A percentile compares a stretch with the other conserved stretches of the same genome.
Conservation (phyloP, 2,797 vertebrate species). For the Tokudaia tokunoshimensis region DNA sequence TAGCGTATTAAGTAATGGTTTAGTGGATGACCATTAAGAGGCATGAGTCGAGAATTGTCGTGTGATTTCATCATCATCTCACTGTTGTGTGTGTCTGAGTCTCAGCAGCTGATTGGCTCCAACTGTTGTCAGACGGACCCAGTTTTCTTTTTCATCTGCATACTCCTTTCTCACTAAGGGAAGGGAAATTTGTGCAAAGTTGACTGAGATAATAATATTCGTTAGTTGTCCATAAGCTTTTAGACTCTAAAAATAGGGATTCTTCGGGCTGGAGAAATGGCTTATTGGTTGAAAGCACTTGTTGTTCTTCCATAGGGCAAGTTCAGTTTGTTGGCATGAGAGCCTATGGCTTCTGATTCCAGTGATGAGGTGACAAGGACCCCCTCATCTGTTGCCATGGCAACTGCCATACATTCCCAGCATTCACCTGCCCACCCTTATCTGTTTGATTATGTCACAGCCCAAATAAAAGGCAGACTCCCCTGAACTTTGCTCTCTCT, state of each 20-base stretch:
- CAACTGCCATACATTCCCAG: too few species aligned
- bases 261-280: neutral
- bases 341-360: too few species aligned
- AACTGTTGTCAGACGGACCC: neutral
- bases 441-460: too few species aligned
- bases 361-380: too few species aligned
- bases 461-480: too few species aligned
- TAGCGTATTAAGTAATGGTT: neutral
- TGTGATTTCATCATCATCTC: neutral
- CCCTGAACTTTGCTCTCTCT: too few species aligned
- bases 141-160: neutral
- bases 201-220: neutral
- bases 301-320: neutral
- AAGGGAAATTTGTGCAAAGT: neutral
- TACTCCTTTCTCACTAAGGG: constrained; percentile 3
- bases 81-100: neutral
- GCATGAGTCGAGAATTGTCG: neutral
- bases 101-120: neutral
- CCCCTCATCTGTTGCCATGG: too few species aligned
- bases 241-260: neutral
- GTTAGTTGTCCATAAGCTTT: neutral
- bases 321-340: neutral
- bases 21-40: neutral
- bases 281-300: neutral
- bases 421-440: too few species aligned